Evolutionary conservation across 1,140 invertebrate species (phyloP).

Genomic region (Calephelis nemesis): DNA sequence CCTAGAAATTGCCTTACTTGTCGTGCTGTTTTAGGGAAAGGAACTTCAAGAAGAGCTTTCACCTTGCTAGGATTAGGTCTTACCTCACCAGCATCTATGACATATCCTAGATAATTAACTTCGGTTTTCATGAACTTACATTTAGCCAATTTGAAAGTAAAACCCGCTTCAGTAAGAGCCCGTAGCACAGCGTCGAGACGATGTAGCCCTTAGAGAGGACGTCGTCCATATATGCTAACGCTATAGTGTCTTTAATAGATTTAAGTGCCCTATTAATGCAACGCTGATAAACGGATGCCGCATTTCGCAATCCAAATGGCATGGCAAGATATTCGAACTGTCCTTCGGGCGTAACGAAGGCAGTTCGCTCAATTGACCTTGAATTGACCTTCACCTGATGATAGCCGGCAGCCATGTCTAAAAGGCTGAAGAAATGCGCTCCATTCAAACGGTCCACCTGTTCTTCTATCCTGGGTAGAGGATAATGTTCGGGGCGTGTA

Average conservation of each 20-base stretch:
- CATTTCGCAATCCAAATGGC: constrained; percentile 48
- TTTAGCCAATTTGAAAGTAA: constrained; percentile 17
- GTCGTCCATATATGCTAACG: too few relatives aligned
- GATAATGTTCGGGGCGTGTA: too few relatives aligned
- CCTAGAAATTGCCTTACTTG: constrained; percentile 13
- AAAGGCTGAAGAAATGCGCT: constrained; percentile 30
- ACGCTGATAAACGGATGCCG: constrained; percentile 25
- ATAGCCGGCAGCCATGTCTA: constrained; percentile 69
- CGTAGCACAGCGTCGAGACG: too few relatives aligned
- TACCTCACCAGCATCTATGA: constrained; percentile 10
- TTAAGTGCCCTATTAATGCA: neutral
- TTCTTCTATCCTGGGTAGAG: constrained; percentile 74
- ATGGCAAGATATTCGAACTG: constrained; percentile 44
- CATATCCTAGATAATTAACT: constrained; percentile 16
- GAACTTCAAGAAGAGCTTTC: constrained; percentile 16
- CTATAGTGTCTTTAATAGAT: too few relatives aligned
- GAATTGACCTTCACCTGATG: constrained; percentile 66
- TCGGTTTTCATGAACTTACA: constrained; percentile 24
- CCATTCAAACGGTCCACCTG: constrained; percentile 49
- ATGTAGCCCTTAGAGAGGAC: too few relatives aligned
- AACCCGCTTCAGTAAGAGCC: neutral
- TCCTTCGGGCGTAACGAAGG: constrained; percentile 58
- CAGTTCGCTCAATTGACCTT: constrained; percentile 60
- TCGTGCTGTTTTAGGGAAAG: constrained; percentile 10
- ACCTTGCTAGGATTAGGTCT: neutral